phyloP scores from a whole-genome alignment of 1,140 invertebrate species.

The Caenorhabditis inopinata region DNA sequence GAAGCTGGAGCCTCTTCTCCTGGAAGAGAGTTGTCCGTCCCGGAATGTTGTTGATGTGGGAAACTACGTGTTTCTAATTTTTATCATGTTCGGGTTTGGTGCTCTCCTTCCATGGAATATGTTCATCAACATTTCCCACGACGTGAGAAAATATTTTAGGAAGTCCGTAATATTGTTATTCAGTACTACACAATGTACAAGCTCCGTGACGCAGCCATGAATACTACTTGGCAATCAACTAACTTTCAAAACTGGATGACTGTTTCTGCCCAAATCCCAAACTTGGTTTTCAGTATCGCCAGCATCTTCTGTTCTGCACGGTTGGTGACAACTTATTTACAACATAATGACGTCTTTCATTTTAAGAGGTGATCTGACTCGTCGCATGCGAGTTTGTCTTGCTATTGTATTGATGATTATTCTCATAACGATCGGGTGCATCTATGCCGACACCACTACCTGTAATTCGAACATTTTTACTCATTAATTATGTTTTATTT shows the following conservation, averaged over 20 bases:
- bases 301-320: constrained; percentile 77
- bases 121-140: constrained; percentile 87
- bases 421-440: constrained; percentile 82
- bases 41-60: not conserved
- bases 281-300: constrained; percentile 88
- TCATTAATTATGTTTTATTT: not conserved
- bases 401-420: constrained; percentile 83
- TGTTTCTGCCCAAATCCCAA: constrained; percentile 88
- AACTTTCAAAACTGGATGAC: constrained; percentile 80
- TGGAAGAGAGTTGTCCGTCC: not conserved
- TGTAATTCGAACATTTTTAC: constrained; percentile 70
- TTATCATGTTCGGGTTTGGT: constrained; percentile 91
- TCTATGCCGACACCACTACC: constrained; percentile 80
- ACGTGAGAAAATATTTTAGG: not conserved
- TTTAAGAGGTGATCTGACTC: constrained; percentile 74
- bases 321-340: not conserved
- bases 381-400: constrained; percentile 84
- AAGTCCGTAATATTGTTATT: constrained; percentile 59
- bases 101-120: constrained; percentile 97
- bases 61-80: constrained; percentile 81
- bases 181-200: not conserved
- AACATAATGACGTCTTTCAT: not conserved
- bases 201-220: not conserved
- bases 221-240: constrained; percentile 40
- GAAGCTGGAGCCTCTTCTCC: not conserved